Conservation (phyloP, 2,888 invertebrate species). For the Latrodectus elegans region DNA sequence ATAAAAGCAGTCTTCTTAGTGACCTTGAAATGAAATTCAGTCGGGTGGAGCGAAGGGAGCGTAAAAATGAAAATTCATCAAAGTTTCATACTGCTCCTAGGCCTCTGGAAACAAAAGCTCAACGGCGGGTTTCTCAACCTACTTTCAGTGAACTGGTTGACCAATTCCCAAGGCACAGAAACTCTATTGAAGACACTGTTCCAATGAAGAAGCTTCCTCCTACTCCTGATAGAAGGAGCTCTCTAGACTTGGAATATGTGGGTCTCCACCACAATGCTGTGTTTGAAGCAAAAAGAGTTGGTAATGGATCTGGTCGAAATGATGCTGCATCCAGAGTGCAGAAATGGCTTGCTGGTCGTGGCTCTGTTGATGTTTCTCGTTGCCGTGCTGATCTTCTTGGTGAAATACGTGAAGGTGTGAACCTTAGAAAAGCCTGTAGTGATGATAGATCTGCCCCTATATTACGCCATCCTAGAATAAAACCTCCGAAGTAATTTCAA, state of each 20-base stretch:
- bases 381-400: conserved; percentile 54
- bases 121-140: conserved; percentile 58
- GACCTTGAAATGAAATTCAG: conserved; percentile 51
- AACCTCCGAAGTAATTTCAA: conserved; percentile 36
- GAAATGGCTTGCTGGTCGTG: conserved; percentile 63
- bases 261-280: conserved; percentile 17
- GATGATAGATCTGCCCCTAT: conserved; percentile 93
- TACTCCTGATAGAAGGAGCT: conserved; percentile 61
- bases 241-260: conserved; percentile 51
- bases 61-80: conserved; percentile 18
- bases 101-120: conserved; percentile 56
- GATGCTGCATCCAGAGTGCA: conserved; percentile 64
- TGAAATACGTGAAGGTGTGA: conserved; percentile 62
- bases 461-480: conserved; percentile 41
- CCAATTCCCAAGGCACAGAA: conserved; percentile 46
- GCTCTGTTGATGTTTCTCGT: conserved; percentile 47
- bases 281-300: conserved; percentile 21
- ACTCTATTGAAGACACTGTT: conserved; percentile 38
- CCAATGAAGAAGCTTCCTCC: conserved; percentile 49
- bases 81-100: conserved; percentile 63
- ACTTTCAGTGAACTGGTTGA: conserved; percentile 60
- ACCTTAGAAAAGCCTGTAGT: conserved; percentile 79
- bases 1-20: conserved; percentile 38
- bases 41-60: conserved; percentile 13
- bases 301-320: neutral